Percentiles rank a stretch among this genome's conserved stretches.
phyloP scores from a whole-genome alignment of 2,113 vertebrate genomes.

The human region DNA sequence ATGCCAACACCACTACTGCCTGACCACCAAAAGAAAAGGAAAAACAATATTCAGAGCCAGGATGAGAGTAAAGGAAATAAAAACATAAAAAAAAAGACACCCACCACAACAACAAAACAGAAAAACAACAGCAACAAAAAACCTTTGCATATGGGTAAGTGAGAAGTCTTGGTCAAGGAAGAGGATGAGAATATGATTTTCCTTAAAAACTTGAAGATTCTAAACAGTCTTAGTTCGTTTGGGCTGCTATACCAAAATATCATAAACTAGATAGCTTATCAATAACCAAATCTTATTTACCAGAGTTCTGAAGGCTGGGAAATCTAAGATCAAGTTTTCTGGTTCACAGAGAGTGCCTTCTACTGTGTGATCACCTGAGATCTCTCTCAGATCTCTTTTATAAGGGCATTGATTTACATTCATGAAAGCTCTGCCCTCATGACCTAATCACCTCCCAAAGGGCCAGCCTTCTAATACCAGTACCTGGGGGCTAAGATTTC shows the following conservation, averaged over 20 bases:
- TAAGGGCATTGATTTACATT: background rate
- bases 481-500: background rate
- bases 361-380: background rate
- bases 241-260: background rate
- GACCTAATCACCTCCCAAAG: background rate
- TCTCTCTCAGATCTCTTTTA: background rate
- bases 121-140: no score
- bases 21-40: background rate
- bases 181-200: background rate
- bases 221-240: background rate
- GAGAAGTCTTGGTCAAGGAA: background rate
- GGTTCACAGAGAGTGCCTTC: background rate
- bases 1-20: background rate
- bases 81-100: background rate
- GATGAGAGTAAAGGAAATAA: background rate
- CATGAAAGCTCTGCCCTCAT: background rate
- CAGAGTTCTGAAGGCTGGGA: background rate
- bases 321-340: background rate
- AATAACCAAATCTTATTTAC: background rate
- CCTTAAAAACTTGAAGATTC: slow-evolving; percentile 9
- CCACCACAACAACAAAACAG: no score
- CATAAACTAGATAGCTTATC: background rate
- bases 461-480: background rate
- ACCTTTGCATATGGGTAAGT: background rate
- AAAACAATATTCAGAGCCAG: background rate